Percentiles rank a stretch among this genome's conserved stretches.
Conservation (phyloP, 2,888 invertebrate genomes). For the Deilephila porcellus region DNA sequence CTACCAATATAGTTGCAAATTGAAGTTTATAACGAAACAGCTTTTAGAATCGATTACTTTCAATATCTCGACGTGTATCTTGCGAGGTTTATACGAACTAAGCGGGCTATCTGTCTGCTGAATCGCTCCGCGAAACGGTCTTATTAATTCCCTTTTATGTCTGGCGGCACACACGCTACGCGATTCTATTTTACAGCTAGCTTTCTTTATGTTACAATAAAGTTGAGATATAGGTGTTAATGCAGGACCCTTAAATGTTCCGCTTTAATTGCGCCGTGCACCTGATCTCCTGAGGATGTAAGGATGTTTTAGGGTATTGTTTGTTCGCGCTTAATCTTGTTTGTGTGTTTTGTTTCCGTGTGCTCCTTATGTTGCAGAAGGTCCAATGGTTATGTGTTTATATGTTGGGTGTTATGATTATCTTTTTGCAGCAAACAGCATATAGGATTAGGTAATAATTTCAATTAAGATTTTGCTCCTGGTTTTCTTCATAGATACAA, state of each 20-base stretch:
- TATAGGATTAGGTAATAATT: no score
- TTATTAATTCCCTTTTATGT: slow-evolving; percentile 83
- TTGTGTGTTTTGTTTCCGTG: neutral
- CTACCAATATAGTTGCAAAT: slow-evolving; percentile 52
- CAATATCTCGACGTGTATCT: slow-evolving; percentile 73
- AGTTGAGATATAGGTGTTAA: slow-evolving; percentile 62
- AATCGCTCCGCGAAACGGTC: slow-evolving; percentile 75
- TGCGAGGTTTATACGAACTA: slow-evolving; percentile 55
- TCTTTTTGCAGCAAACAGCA: no score
- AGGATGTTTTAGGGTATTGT: slow-evolving; percentile 11
- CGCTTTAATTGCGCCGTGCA: slow-evolving; percentile 75
- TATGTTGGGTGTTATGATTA: no score
- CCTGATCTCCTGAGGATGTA: slow-evolving; percentile 64
- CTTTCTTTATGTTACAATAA: slow-evolving; percentile 82
- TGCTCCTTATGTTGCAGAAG: neutral
- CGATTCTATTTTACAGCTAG: slow-evolving; percentile 66
- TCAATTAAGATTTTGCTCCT: no score
- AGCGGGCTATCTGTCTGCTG: slow-evolving; percentile 67
- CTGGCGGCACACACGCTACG: slow-evolving; percentile 63
- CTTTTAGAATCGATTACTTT: slow-evolving; percentile 77
- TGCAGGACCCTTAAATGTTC: slow-evolving; percentile 57
- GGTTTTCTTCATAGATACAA: no score
- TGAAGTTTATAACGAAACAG: slow-evolving; percentile 56
- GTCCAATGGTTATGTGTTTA: no score
- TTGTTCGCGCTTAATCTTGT: neutral